Base-by-base conservation (phyloP, 2,113 vertebrate genomes). In the Megaceryle torquata region DNA sequence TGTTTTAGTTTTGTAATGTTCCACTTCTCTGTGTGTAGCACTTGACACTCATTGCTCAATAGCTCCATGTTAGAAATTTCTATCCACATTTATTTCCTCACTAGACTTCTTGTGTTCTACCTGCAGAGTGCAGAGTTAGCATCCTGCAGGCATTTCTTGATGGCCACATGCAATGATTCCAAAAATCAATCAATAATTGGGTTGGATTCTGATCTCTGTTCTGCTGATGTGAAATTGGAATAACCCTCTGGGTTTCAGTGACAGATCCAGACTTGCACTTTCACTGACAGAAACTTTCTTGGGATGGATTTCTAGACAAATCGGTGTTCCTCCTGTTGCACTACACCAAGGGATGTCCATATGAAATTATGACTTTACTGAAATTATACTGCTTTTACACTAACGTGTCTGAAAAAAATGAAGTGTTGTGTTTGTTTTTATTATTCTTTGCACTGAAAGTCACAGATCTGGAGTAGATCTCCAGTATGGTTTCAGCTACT, bases 141-240 rank as follows among this genome's bases (percentile, higher is more conserved):
- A 87, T 89, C 37, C 69, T 84, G 72, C 39, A 84, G 84, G 74
- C 21, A 2, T 92, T 94, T 94, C 77, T 77, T 82, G 60, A 82
- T 88, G 86, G 79, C 93, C 57, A 96, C 88, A 93, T 88, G 79
- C 9, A 89, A 61, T 84, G 89, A 71, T 91, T 95, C 93, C 91
- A 94, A 75, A 92, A 89, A n/a, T 68, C 44, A 75, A 44, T 70
- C 84, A 84, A 71, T 79, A 70, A 89, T 84, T 92, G 43, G 31
- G 87, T 88, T 74, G 72, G 61, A 79, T 91, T 94, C 81, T 95
- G 69, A 56, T 59, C 82, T 87, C 65, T 71, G 43, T 71, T 95
- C 35, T 78, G 48, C 51, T 68, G 13, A 79, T 68, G 48, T 82
- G 79, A 93, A 76, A 48, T 93, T 95, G 87, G 89, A 94, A 75